These are phyloP conservation scores for Fregetta grallaria DNA, from an alignment of 2,113 vertebrate genomes.

Conservation along the genomic window DNA sequence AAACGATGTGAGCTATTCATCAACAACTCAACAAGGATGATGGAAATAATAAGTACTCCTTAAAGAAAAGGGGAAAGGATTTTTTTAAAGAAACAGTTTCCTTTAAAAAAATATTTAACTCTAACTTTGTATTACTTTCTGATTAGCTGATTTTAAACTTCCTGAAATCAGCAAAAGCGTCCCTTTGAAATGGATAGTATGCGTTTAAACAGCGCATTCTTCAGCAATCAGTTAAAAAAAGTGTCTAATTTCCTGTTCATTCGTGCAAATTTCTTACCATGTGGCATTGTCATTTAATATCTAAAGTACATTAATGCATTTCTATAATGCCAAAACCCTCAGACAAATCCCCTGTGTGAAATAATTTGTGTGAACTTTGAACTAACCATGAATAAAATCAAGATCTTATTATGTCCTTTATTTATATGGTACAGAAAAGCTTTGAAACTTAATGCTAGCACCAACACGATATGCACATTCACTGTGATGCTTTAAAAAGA, in stretches of 20 bases:
- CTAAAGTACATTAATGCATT: constrained; percentile 68
- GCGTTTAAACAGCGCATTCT: constrained; percentile 56
- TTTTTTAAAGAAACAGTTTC: constrained; percentile 72
- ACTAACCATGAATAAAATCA: constrained; percentile 70
- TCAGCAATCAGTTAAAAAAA: constrained; percentile 67
- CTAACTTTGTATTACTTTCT: constrained; percentile 66
- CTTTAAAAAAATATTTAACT: constrained; percentile 62
- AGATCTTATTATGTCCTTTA: constrained; percentile 65
- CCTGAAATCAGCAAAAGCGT: constrained; percentile 52
- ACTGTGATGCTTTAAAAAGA: constrained; percentile 36
- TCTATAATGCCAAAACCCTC: constrained; percentile 61
- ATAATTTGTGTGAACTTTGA: constrained; percentile 76
- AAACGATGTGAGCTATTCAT: constrained; percentile 77
- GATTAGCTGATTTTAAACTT: constrained; percentile 73
- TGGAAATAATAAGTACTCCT: constrained; percentile 77
- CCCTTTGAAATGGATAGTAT: constrained; percentile 75
- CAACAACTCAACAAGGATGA: constrained; percentile 77
- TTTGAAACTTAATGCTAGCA: constrained; percentile 66
- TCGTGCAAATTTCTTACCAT: constrained; percentile 72
- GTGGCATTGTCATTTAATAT: constrained; percentile 77
- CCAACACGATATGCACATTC: constrained; percentile 32
- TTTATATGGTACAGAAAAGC: constrained; percentile 66
- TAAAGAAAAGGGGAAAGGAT: constrained; percentile 63
- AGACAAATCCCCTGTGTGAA: constrained; percentile 72
- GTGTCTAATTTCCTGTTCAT: constrained; percentile 75